Base-by-base conservation (phyloP, 2,888 invertebrate genomes). In the Callyntrura sp. region DNA sequence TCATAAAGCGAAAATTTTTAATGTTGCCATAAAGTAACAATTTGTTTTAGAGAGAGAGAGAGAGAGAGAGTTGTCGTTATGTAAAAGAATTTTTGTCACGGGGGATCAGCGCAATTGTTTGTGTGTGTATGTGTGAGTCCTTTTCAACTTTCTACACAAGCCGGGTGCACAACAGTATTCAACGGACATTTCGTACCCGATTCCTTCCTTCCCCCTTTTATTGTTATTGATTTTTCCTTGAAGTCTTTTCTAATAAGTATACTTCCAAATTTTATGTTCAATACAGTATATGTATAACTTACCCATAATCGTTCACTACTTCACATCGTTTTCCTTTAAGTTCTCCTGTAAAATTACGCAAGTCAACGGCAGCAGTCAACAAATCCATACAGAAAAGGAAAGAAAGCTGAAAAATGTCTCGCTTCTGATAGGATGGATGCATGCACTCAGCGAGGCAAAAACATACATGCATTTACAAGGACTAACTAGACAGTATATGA, bases 181-280 rank as follows among this genome's bases (percentile, higher is more conserved):
- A 51, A 25, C 35, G 65, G 62, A 82, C 82, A 82, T 82, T 82
- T 82, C 62, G 14, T 65, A 11, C 12, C 14, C 62, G 23, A 82
- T n/a, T 62, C 45, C 45, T 23, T 57, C 35, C 65, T 65, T 81
- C 65, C 60, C 65, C 62, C 48, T 62, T 82, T 62, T 62, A 45
- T 82, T 82, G 45, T 82, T 82, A 82, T 82, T 82, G 82, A 82
- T 82, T 82, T 81, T 82, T 82, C 48, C 51, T 35, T 35, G 57
- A 79, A 28, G 79, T 55, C 57, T 51, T 78, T 55, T 17, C 55
- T 57, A 35, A 57, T 79, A 57, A 57, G 35, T 57, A 57, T 57
- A 45, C 62, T 65, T 62, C 9, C 3, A 62, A 62, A 68, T 28
- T 81, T 81, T 28, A 35, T 35, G 76, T 23, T 20, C 14, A n/a